phyloP scores from a whole-genome alignment of 2,113 vertebrate species.

The Miniopterus natalensis region DNA sequence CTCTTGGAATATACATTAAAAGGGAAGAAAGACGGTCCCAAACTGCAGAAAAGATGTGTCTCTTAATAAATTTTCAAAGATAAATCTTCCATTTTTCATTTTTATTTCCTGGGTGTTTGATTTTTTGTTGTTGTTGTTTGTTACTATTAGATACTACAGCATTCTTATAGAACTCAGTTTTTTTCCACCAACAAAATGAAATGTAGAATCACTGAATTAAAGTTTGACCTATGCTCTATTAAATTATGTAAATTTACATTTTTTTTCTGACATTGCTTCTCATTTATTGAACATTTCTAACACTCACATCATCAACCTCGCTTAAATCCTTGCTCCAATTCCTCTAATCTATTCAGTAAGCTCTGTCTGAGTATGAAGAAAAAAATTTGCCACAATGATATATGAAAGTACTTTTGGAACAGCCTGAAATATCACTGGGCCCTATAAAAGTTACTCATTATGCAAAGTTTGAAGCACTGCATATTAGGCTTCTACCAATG shows the following conservation, averaged over 20 bases:
- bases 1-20: conserved; percentile 8
- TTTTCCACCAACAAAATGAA: conserved; percentile 49
- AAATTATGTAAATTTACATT: conserved; percentile 52
- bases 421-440: conserved; percentile 19
- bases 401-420: conserved; percentile 24
- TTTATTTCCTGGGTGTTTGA: conserved; percentile 2
- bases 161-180: conserved; percentile 5
- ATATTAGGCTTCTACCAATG: conserved; percentile 55
- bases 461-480: conserved; percentile 68
- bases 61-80: conserved; percentile 46
- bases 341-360: conserved; percentile 29
- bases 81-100: conserved; percentile 32
- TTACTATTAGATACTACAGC: conserved; percentile 45
- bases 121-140: conserved; percentile 68
- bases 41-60: conserved; percentile 1
- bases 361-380: conserved; percentile 40
- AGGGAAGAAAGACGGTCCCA: conserved; percentile 25
- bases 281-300: conserved; percentile 59
- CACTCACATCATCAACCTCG: conserved; percentile 18
- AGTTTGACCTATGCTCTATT: background rate
- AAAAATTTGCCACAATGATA: conserved; percentile 49
- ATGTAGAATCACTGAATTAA: conserved; percentile 43
- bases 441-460: conserved; percentile 46
- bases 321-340: background rate
- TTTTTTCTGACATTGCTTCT: conserved; percentile 43